Evolutionary conservation across 2,797 vertebrate species (phyloP).

Genomic region (Falco biarmicus): DNA sequence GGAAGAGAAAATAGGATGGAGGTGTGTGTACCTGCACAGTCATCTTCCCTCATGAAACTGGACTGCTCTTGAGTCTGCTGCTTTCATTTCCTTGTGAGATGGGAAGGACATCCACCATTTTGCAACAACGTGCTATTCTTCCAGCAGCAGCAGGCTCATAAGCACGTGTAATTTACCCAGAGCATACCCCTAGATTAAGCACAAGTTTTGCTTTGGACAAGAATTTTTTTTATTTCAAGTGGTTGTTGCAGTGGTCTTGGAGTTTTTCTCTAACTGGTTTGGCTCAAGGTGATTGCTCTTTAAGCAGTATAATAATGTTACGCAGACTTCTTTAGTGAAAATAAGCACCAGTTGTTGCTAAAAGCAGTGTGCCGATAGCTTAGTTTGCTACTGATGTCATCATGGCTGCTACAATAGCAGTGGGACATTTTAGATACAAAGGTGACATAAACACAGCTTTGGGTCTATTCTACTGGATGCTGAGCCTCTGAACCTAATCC

Average conservation of each 20-base stretch:
- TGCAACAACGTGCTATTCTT: neutral
- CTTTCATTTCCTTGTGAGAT: neutral
- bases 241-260: neutral
- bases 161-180: neutral
- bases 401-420: neutral
- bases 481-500: neutral
- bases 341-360: neutral
- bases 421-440: neutral
- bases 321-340: neutral
- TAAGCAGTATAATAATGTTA: neutral
- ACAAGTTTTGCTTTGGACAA: neutral
- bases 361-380: neutral
- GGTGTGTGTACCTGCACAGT: fast-evolving
- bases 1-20: neutral
- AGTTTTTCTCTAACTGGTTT: neutral
- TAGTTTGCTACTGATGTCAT: neutral
- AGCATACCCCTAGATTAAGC: neutral
- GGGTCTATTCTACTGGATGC: neutral
- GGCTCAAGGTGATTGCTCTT: neutral
- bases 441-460: neutral
- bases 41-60: fast-evolving
- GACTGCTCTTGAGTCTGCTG: neutral
- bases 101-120: neutral
- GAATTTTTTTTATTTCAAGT: neutral
- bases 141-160: neutral